Conservation (phyloP, 1,140 invertebrate species). For the Eupeodes corollae region DNA sequence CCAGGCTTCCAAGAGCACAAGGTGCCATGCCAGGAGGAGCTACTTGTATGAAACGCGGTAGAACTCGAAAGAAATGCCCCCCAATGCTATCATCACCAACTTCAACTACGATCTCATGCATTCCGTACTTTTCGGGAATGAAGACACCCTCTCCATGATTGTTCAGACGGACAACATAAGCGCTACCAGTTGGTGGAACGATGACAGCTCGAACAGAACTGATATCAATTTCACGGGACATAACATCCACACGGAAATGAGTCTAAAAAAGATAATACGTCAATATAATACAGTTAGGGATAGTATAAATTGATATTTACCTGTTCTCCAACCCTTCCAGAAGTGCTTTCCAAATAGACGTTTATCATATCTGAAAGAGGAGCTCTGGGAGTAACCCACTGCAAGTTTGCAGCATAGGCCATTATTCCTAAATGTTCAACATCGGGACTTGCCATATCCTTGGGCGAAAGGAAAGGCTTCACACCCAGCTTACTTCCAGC, state of each 20-base stretch:
- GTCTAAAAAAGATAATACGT: slow-evolving; percentile 45
- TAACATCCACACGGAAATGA: slow-evolving; percentile 65
- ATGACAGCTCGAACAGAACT: slow-evolving; percentile 72
- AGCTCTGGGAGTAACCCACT: slow-evolving; percentile 72
- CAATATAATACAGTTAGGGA: neutral
- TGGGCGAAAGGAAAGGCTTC: slow-evolving; percentile 77
- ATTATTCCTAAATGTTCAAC: slow-evolving; percentile 93
- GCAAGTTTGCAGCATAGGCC: slow-evolving; percentile 85
- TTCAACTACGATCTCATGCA: slow-evolving; percentile 68
- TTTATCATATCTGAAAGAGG: slow-evolving; percentile 67
- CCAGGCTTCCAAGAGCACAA: slow-evolving; percentile 83
- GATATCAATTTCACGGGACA: slow-evolving; percentile 64
- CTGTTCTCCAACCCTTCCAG: slow-evolving; percentile 69
- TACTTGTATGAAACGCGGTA: slow-evolving; percentile 74
- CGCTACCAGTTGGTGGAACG: slow-evolving; percentile 62
- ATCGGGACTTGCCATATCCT: slow-evolving; percentile 87
- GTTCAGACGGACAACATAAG: slow-evolving; percentile 52
- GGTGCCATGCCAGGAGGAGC: slow-evolving; percentile 86
- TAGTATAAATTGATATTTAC: slow-evolving; percentile 42
- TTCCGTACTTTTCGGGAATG: slow-evolving; percentile 79
- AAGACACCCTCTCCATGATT: slow-evolving; percentile 68
- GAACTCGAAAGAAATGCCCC: slow-evolving; percentile 70
- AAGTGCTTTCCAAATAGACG: slow-evolving; percentile 64
- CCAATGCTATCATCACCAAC: slow-evolving; percentile 48
- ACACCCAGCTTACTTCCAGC: slow-evolving; percentile 61